These are phyloP conservation scores for Tychaedon coryphoeus DNA, from an alignment of 2,113 vertebrate species.

Conservation along the genomic window DNA sequence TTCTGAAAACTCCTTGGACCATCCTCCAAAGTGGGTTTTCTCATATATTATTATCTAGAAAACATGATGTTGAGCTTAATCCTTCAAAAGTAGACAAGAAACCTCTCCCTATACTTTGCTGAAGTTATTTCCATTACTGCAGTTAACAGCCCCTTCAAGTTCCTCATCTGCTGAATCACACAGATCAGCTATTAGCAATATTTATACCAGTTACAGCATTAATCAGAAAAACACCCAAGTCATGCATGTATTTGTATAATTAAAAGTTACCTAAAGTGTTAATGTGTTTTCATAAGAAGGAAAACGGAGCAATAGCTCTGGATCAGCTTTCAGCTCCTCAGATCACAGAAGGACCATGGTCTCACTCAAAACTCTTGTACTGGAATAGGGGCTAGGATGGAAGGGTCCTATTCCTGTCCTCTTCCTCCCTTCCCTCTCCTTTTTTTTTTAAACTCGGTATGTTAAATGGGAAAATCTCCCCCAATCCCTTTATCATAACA, in stretches of 20 bases:
- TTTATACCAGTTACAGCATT: neutral
- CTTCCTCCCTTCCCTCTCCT: no score
- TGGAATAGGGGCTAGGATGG: neutral
- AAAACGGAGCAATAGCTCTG: neutral
- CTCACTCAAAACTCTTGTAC: neutral
- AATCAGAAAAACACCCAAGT: neutral
- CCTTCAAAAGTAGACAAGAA: neutral
- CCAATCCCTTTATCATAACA: neutral
- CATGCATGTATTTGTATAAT: neutral
- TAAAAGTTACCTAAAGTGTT: neutral
- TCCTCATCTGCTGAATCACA: neutral
- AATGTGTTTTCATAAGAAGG: neutral
- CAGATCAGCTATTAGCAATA: neutral
- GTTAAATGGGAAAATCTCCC: neutral
- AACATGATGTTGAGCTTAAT: neutral
- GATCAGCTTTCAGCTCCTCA: neutral
- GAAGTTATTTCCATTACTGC: neutral
- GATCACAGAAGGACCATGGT: neutral
- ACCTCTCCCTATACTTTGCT: neutral
- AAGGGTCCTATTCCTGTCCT: neutral
- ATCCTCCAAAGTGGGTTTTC: constrained; percentile 74
- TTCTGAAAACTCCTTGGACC: constrained; percentile 74
- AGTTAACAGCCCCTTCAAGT: neutral
- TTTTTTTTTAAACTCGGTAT: neutral
- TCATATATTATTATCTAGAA: constrained; percentile 83